Evolutionary conservation across 2,888 invertebrate species (phyloP), one percentile per base, ranked within the genome.

Genomic region (Melanostoma mellinum): DNA sequence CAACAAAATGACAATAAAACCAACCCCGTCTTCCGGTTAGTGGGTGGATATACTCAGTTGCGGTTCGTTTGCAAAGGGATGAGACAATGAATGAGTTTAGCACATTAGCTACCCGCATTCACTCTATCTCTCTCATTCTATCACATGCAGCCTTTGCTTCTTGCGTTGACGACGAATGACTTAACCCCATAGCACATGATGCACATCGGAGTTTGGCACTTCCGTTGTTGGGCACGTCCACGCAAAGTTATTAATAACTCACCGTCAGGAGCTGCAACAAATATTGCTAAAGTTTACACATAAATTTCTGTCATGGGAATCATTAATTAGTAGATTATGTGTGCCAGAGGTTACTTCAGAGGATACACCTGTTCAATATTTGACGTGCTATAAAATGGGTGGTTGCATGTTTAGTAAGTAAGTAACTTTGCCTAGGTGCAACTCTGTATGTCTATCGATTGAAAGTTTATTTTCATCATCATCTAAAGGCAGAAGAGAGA

Each of bases 251-350:
- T 86, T 86, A 86, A 86, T 86, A 86, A 85, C 86, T 78, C 81
- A 86, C 85, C 81, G 85, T 84, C 86, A 87, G 86, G 81, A 86
- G 85, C 86, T 86, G 86, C 86, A 87, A 86, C 89, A 89, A 89
- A 89, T 90, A 89, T 89, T 88, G 89, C 89, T 87, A 90, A 89
- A 89, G 88, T 89, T 89, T 87, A 86, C 89, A 87, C 89, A 90
- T 89, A 90, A 89, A 90, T 89, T 90, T 88, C 88, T 88, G 89
- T 90, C 90, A 87, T 87, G 89, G 89, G 88, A 88, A 87, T 89
- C 89, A 90, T 89, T 90, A 89, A 90, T 89, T 89, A 89, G 88
- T 85, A 76, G 81, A 85, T 85, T 85, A 85, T 80, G 72, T 80
- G 71, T 63, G 65, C 71, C 50, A 55, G 71, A 53, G 72, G 40